These are phyloP conservation scores for Sphenopsis melanotis DNA, from an alignment of 2,797 vertebrate species.

Conservation along the genomic window DNA sequence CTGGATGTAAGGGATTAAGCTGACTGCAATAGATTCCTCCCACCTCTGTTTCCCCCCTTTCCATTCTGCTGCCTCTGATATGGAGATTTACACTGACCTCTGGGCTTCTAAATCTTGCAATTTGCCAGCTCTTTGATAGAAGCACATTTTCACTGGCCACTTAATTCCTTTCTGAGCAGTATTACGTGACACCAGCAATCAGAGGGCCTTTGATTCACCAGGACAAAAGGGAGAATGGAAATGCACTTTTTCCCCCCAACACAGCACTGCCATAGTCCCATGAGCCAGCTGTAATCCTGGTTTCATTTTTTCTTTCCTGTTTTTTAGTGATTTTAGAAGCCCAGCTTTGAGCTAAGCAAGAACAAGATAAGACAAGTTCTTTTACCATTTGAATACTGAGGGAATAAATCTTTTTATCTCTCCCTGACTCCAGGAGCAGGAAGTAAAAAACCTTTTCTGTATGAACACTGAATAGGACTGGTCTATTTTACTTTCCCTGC, in stretches of 20 bases:
- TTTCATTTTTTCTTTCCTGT: constrained; percentile 28
- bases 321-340: constrained; percentile 34
- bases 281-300: constrained; percentile 32
- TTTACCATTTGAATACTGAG: constrained; percentile 27
- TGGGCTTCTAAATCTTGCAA: constrained; percentile 66
- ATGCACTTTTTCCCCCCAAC: not conserved
- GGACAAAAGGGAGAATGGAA: constrained; percentile 53
- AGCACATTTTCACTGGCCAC: constrained; percentile 52
- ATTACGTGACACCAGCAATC: constrained; percentile 40
- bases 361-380: constrained; percentile 50
- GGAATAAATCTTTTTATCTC: constrained; percentile 45
- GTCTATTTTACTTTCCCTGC: not conserved
- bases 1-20: constrained; percentile 7
- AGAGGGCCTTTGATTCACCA: constrained; percentile 50
- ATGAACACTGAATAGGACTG: not conserved
- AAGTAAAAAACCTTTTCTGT: not conserved
- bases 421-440: not conserved
- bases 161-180: constrained; percentile 64
- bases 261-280: not conserved
- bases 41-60: not conserved
- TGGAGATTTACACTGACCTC: constrained; percentile 71
- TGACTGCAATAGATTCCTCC: constrained; percentile 46
- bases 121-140: constrained; percentile 67
- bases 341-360: constrained; percentile 18
- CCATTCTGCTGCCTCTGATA: constrained; percentile 58